phyloP scores from a whole-genome alignment of 2,113 vertebrate species.

The Caranx melampygus region DNA sequence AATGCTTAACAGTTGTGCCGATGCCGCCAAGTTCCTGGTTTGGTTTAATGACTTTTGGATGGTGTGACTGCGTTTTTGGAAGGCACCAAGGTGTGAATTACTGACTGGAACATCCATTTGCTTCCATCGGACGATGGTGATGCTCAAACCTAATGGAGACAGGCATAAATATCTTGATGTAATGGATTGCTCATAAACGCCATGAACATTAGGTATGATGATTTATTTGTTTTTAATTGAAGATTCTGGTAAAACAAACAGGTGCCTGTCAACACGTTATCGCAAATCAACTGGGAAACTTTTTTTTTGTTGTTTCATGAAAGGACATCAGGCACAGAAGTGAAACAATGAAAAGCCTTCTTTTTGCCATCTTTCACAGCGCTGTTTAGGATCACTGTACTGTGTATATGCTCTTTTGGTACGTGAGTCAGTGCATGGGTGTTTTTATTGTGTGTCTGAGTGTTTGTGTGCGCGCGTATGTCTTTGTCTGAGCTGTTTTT shows the following conservation, averaged over 20 bases:
- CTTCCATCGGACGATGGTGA: slow-evolving; percentile 48
- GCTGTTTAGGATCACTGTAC: background rate
- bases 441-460: slow-evolving; percentile 22
- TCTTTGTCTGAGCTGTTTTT: slow-evolving; percentile 41
- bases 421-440: slow-evolving; percentile 49
- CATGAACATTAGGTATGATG: slow-evolving; percentile 30
- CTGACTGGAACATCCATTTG: slow-evolving; percentile 58
- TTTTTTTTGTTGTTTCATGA: slow-evolving; percentile 6
- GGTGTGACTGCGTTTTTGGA: slow-evolving; percentile 54
- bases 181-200: slow-evolving; percentile 56
- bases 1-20: slow-evolving; percentile 48
- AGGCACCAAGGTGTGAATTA: slow-evolving; percentile 55
- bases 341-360: slow-evolving; percentile 5
- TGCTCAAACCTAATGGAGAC: slow-evolving; percentile 55
- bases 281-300: slow-evolving; percentile 15
- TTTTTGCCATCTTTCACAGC: background rate
- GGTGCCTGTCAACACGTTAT: background rate
- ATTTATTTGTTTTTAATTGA: slow-evolving; percentile 68
- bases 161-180: slow-evolving; percentile 54
- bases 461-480: slow-evolving; percentile 3
- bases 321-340: background rate
- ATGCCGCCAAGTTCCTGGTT: slow-evolving; percentile 54
- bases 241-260: slow-evolving; percentile 25
- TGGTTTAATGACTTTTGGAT: slow-evolving; percentile 69
- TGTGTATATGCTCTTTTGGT: slow-evolving; percentile 28